Conservation (phyloP, 2,113 vertebrate species). For the Progne subis region DNA sequence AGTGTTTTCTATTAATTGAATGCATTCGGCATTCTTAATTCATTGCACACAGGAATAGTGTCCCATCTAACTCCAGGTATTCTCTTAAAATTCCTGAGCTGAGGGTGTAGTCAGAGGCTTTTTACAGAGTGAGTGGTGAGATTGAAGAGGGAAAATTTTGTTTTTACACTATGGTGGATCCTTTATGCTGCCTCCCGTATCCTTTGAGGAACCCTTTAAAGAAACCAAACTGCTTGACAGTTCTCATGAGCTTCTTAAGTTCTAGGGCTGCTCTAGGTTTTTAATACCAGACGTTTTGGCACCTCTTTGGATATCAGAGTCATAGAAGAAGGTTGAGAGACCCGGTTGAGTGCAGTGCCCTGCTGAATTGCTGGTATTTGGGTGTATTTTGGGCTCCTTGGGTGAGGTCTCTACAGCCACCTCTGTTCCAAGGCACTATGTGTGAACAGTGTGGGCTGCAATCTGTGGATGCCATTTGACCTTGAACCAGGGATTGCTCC, state of each 20-base stretch:
- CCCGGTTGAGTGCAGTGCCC: rapidly evolving
- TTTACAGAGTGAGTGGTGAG: neutral
- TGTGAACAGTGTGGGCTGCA: neutral
- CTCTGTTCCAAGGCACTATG: rapidly evolving
- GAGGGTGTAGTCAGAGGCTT: neutral
- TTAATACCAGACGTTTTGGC: neutral
- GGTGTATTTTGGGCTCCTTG: neutral
- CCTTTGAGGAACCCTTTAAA: neutral
- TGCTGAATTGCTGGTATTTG: neutral
- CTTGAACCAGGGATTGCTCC: neutral
- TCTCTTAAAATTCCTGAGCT: neutral
- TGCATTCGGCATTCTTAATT: neutral
- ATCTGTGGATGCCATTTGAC: neutral
- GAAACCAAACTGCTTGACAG: neutral
- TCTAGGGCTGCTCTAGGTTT: neutral
- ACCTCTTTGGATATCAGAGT: neutral
- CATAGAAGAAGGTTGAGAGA: neutral
- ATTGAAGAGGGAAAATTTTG: neutral
- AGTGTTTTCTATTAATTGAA: neutral
- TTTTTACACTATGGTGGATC: neutral
- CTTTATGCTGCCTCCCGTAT: neutral
- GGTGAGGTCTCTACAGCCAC: neutral
- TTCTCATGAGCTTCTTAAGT: neutral
- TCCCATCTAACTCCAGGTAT: neutral
- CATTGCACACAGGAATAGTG: neutral